Conservation (phyloP, 2,113 vertebrate species). For the Perca flavescens region DNA sequence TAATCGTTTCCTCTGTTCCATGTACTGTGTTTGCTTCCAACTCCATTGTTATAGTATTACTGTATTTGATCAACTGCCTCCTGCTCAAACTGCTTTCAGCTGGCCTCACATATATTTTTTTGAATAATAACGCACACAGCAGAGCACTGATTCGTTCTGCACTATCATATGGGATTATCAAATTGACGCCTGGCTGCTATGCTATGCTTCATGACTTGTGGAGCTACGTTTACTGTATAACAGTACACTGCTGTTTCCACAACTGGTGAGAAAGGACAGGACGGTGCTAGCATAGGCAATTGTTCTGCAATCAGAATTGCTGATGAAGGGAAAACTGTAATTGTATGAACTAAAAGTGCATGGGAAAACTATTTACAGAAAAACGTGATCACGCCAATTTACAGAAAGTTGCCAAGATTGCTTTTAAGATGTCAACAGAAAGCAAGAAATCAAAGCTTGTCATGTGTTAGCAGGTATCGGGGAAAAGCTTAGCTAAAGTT, state of each 20-base stretch:
- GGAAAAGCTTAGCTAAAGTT: neutral
- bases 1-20: constrained; percentile 35
- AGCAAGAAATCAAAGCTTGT: constrained; percentile 13
- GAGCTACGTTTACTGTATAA: neutral
- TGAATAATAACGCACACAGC: constrained; percentile 12
- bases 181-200: constrained; percentile 2
- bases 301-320: constrained; percentile 11
- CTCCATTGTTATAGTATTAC: neutral
- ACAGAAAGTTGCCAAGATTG: constrained; percentile 5
- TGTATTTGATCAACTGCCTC: constrained; percentile 30
- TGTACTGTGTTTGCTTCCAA: neutral
- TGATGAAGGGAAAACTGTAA: neutral
- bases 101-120: neutral
- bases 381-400: constrained; percentile 1
- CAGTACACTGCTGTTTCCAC: neutral
- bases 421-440: constrained; percentile 28
- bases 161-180: constrained; percentile 27
- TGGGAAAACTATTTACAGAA: neutral
- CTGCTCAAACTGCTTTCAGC: constrained; percentile 25
- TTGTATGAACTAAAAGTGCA: neutral
- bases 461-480: neutral
- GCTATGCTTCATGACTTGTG: neutral
- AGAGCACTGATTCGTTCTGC: neutral
- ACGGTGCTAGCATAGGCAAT: neutral
- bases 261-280: neutral